Evolutionary conservation across 2,113 vertebrate genomes (phyloP), one percentile per base, ranked within the genome.

Genomic region (Psophia crepitans): DNA sequence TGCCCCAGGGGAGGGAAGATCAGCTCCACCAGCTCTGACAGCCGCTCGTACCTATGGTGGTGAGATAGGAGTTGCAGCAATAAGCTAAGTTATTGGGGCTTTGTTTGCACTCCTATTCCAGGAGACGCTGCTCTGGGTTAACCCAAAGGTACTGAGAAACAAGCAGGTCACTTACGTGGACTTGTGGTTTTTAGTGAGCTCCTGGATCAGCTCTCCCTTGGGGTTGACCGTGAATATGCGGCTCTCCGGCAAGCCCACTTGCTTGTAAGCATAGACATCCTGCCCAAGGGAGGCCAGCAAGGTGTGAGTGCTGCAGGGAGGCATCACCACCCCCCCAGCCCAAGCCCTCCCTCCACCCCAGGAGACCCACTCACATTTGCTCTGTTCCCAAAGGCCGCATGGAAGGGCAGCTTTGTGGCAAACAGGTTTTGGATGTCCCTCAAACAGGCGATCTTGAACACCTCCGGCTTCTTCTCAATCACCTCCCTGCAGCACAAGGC

Each of bases 401-500:
- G 98, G 98, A 99, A 99, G 23, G 99, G 99, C 46, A 94, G 95
- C 53, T 90, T 87, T 0, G 95, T 79, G 84, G 96, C 97, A 93
- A 99, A 99, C 12, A 99, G 96, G 16, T 98, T 99, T 85, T 69
- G 98, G 97, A 99, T 99, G 97, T 99, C 99, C 33, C 97, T 97
- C 49, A 99, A 98, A 77, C 99, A 99, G 77, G 99, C 98, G 0
- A 99, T 97, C 98, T 99, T 99, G 97, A 99, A 99, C 49, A 98
- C 98, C 95, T 99, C 99, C 0, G 99, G 99, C 83, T 99, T 99
- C 98, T 98, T 99, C 98, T 99, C 99, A 43, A 99, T 99, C 90
- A 99, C 99, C 86, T 99, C 99, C 95, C 99, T 99, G 96, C 27
- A 90, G 73, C 49, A 75, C 54, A 60, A 86, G 20, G 73, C 17